Conservation (phyloP, 2,113 vertebrate genomes). For the Ifrita kowaldi region DNA sequence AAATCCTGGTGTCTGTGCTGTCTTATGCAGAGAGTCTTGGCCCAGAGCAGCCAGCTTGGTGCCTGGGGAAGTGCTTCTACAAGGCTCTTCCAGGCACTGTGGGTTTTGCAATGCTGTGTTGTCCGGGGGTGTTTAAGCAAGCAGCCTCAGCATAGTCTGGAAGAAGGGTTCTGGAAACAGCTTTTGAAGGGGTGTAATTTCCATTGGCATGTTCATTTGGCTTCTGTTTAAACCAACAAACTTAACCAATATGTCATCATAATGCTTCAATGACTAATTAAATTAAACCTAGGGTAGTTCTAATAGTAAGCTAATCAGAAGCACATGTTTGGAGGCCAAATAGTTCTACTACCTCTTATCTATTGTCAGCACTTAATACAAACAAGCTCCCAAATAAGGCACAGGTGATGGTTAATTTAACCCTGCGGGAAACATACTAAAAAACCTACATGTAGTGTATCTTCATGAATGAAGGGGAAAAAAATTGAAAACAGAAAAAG, state of each 20-base stretch:
- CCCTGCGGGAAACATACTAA: neutral
- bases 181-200: neutral
- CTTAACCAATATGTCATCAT: neutral
- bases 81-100: neutral
- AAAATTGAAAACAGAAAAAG: neutral
- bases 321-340: neutral
- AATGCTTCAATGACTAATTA: neutral
- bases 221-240: neutral
- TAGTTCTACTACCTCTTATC: neutral
- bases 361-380: neutral
- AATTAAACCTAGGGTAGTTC: neutral
- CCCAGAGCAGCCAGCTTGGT: neutral
- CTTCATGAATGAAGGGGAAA: neutral
- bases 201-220: neutral
- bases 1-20: rapidly evolving
- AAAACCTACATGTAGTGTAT: neutral
- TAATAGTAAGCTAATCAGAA: neutral
- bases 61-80: neutral
- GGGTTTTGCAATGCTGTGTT: neutral
- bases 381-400: neutral
- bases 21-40: rapidly evolving
- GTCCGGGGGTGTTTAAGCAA: neutral
- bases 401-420: neutral
- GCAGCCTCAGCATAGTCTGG: neutral
- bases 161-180: neutral